A percentile compares a stretch with the other conserved stretches of the same genome.
Evolutionary conservation across 2,113 vertebrate species (phyloP).

Genomic region (Thryonomys swinderianus): DNA sequence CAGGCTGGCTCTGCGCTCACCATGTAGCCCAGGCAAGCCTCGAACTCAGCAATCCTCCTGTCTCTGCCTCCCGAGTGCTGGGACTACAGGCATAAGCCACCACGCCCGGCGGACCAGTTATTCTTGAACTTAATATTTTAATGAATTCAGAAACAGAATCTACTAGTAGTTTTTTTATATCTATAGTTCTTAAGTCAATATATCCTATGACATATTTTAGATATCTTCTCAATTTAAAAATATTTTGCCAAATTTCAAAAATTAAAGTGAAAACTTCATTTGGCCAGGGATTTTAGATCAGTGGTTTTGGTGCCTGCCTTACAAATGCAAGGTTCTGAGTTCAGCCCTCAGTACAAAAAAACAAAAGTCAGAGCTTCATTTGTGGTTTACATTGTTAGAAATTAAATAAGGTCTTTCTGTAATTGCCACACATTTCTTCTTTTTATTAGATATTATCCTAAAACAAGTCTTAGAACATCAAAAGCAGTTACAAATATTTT

Average conservation of each 20-base stretch:
- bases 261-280: not conserved
- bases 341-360: too few relatives aligned
- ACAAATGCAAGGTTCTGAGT: too few relatives aligned
- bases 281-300: not conserved
- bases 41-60: too few relatives aligned
- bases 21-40: too few relatives aligned
- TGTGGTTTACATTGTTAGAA: conserved; percentile 41
- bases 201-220: not conserved
- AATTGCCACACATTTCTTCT: not conserved
- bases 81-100: too few relatives aligned
- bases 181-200: conserved; percentile 1
- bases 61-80: too few relatives aligned
- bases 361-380: not conserved
- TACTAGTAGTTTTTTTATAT: conserved; percentile 34
- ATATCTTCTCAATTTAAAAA: conserved; percentile 16
- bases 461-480: not conserved
- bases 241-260: conserved; percentile 33
- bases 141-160: conserved; percentile 55
- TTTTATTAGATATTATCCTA: conserved; percentile 34
- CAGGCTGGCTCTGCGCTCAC: too few relatives aligned
- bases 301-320: too few relatives aligned
- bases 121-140: conserved; percentile 63
- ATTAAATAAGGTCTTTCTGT: conserved; percentile 11
- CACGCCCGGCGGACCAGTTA: too few relatives aligned
- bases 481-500: conserved; percentile 24